Evolutionary conservation across 1,140 invertebrate genomes (phyloP).

Genomic region (Drosophila pruinosa): DNA sequence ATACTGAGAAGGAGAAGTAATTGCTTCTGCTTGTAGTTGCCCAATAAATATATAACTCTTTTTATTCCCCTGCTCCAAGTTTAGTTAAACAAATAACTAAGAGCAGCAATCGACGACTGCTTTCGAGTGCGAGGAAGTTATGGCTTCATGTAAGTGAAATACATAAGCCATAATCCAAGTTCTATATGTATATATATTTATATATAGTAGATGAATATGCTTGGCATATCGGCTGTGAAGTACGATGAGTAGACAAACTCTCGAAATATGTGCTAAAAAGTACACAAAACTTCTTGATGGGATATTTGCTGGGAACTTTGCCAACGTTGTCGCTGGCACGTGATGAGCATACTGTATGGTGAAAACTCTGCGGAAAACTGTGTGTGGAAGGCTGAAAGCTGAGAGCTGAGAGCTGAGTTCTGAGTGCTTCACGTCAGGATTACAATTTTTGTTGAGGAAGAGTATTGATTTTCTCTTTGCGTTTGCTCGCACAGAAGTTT

Average conservation of each 20-base stretch:
- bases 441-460: slow-evolving; percentile 44
- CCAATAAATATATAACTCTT: background rate
- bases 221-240: slow-evolving; percentile 41
- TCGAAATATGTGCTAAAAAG: slow-evolving; percentile 70
- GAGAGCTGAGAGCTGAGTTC: slow-evolving; percentile 19
- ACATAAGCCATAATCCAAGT: slow-evolving; percentile 18
- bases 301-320: slow-evolving; percentile 62
- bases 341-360: slow-evolving; percentile 58
- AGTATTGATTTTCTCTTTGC: slow-evolving; percentile 62
- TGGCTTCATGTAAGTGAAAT: background rate
- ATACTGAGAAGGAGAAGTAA: too few species aligned
- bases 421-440: slow-evolving; percentile 49
- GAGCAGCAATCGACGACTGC: background rate
- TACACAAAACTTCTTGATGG: slow-evolving; percentile 64
- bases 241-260: slow-evolving; percentile 30
- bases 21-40: background rate
- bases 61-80: background rate
- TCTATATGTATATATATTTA: background rate
- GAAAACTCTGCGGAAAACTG: slow-evolving; percentile 26
- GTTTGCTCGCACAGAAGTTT: slow-evolving; percentile 21
- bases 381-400: slow-evolving; percentile 5
- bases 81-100: background rate
- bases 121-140: background rate
- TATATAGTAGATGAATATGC: background rate
- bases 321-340: slow-evolving; percentile 56